Evolutionary conservation across 1,140 invertebrate species (phyloP).

Genomic region (Drosophila tsacasi): DNA sequence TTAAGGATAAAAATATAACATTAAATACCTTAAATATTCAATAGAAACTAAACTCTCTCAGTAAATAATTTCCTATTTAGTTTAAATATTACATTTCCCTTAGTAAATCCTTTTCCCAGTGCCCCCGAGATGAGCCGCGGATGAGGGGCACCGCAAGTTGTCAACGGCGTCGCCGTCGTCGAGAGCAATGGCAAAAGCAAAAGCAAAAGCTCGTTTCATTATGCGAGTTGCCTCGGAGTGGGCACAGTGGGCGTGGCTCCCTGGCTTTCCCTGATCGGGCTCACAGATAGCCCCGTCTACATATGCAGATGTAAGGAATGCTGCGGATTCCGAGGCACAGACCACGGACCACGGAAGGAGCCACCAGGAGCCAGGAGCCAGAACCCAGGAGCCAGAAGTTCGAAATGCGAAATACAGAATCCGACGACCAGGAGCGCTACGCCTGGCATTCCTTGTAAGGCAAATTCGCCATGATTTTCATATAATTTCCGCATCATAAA

Average conservation of each 20-base stretch:
- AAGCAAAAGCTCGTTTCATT: conserved; percentile 67
- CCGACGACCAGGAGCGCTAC: conserved; percentile 30
- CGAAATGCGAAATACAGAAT: conserved; percentile 28
- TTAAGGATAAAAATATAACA: too few relatives aligned
- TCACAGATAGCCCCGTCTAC: conserved; percentile 66
- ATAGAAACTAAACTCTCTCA: too few relatives aligned
- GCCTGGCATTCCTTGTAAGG: conserved; percentile 72
- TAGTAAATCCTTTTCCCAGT: conserved; percentile 4
- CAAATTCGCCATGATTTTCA: conserved; percentile 84
- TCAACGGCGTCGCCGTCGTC: conserved; percentile 54
- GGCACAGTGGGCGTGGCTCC: conserved; percentile 44
- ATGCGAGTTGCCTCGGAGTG: conserved; percentile 46
- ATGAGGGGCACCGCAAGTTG: conserved; percentile 47
- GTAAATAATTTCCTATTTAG: too few relatives aligned
- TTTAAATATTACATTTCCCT: neutral
- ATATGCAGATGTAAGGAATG: conserved; percentile 65
- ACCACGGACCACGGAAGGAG: conserved; percentile 23
- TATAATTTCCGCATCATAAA: conserved; percentile 85
- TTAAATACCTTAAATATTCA: too few relatives aligned
- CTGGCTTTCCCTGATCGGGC: conserved; percentile 62
- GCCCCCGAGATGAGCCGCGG: conserved; percentile 18
- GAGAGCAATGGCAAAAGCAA: conserved; percentile 31
- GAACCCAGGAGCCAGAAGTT: neutral
- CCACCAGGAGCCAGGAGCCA: conserved; percentile 9
- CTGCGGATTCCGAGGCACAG: conserved; percentile 25